Evolutionary conservation across 2,797 vertebrate genomes (phyloP), one percentile per base, ranked within the genome.

Genomic region (Syngnathus rostellatus): DNA sequence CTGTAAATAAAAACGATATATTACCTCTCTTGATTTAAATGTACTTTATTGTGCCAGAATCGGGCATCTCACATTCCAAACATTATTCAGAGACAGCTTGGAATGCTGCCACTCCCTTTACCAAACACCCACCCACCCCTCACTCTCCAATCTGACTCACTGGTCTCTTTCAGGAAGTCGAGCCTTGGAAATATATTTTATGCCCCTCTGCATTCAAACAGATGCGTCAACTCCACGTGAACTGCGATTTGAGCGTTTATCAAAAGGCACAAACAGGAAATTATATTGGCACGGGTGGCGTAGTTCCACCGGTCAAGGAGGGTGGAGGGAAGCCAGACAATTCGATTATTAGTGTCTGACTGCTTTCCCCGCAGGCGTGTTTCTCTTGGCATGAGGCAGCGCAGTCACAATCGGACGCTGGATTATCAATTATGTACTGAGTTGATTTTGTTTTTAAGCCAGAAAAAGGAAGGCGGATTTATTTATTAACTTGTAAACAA

Each of bases 201-300:
- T 21, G 39, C n/a, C 59, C 10, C n/a, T 43, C 59, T 23, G n/a
- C 39, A 41, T 23, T 43, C 14, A 43, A 25, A 43, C 14, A 37
- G 25, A 75, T 78, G 61, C 72, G 65, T 78, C 76, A 85, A 81
- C 79, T 87, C 75, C 64, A 63, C 76, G 68, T 88, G 82, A 88
- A 89, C 87, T 83, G 78, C 71, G 75, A 84, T 78, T 82, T 75
- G 64, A 61, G 72, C 68, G 72, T 71, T 83, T 76, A 81, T 82
- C 74, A 87, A 81, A 89, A 79, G 12, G 70, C 69, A 75, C 65
- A 68, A 73, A 76, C 65, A 73, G 85, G 46, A 87, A 86, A 84
- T 84, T 82, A 83, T 79, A 77, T 79, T 80, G 83, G 76, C 76
- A 71, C 65, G n/a, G 67, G 23, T 4, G 68, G 67, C 16, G 37